Conservation (phyloP, 1,140 invertebrate species). For the Drosophila nikananu region DNA sequence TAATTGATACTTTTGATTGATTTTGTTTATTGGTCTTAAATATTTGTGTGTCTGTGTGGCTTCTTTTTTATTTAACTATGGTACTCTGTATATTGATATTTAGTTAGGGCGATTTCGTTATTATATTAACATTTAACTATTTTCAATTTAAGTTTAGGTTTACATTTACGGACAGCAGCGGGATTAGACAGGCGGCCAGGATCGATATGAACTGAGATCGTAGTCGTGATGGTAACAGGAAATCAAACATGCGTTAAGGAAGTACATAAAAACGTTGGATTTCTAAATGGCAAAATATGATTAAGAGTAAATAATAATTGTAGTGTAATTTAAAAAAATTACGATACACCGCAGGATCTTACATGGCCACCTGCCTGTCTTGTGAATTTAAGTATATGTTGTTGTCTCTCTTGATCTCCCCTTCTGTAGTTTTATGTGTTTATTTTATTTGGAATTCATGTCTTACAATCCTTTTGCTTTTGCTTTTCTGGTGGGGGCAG, state of each 20-base stretch:
- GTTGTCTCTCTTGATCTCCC: neutral
- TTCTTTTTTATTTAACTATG: conserved; percentile 64
- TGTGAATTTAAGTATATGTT: conserved; percentile 11
- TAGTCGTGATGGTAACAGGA: conserved; percentile 5
- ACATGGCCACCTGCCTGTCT: neutral
- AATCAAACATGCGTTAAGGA: neutral
- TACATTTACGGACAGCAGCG: conserved; percentile 46
- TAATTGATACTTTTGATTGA: conserved; percentile 72
- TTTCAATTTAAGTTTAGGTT: conserved; percentile 38
- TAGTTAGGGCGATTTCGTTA: conserved; percentile 47
- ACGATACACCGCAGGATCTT: conserved; percentile 9
- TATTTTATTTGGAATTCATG: conserved; percentile 59
- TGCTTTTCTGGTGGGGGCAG: conserved; percentile 75
- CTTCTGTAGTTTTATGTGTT: conserved; percentile 7
- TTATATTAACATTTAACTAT: conserved; percentile 75
- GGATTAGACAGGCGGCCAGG: conserved; percentile 11
- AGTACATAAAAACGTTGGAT: neutral
- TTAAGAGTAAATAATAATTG: conserved; percentile 6
- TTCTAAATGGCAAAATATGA: neutral
- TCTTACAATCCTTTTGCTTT: conserved; percentile 21
- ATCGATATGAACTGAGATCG: conserved; percentile 18
- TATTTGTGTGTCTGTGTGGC: conserved; percentile 46
- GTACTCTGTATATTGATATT: conserved; percentile 58
- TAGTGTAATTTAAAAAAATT: neutral
- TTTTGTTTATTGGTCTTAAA: conserved; percentile 43